Evolutionary conservation across 2,113 vertebrate genomes (phyloP), one percentile per base, ranked within the genome.

Genomic region (Pandion haliaetus): DNA sequence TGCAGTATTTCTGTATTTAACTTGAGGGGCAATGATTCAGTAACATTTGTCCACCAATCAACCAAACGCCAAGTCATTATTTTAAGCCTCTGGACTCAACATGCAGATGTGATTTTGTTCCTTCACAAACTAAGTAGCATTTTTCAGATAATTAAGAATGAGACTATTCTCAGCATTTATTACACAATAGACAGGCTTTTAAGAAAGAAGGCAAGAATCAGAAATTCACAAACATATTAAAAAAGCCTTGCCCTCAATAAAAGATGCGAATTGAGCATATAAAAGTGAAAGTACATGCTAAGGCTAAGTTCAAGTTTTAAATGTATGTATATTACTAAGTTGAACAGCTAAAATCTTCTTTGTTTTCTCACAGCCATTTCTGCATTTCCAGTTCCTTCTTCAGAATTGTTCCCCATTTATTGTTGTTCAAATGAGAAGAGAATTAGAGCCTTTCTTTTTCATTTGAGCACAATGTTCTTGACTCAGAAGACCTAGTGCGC

Each of bases 1-100:
- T 92, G 91, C 88, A 96, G 44, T 79, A 90, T 91, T 96, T 97
- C 71, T 90, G 90, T 89, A 88, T 97, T 95, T 97, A 84, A 80
- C 96, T 95, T 69, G 89, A 89, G 97, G 81, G 62, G 63, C 63
- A 91, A 81, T 96, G 96, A 96, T 91, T 96, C 95, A 97, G 86
- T 90, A 89, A 38, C 91, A 97, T 89, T 97, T 96, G 96, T 93
- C 81, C 86, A 79, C 80, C 82, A 95, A 81, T 82, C 54, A 86
- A 88, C n/a, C 88, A 95, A 96, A 96, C 72, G 82, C 74, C 79
- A 96, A 78, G 50, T 83, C 81, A 88, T 92, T 94, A 83, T 82
- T 95, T 82, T 71, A 71, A 93, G 82, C 92, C 86, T 95, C 90
- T 90, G 77, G 82, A 95, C 91, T 86, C 38, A 86, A 90, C 54